Evolutionary conservation across 1,140 invertebrate genomes (phyloP).

Genomic region (Brachionus rotundiformis): DNA sequence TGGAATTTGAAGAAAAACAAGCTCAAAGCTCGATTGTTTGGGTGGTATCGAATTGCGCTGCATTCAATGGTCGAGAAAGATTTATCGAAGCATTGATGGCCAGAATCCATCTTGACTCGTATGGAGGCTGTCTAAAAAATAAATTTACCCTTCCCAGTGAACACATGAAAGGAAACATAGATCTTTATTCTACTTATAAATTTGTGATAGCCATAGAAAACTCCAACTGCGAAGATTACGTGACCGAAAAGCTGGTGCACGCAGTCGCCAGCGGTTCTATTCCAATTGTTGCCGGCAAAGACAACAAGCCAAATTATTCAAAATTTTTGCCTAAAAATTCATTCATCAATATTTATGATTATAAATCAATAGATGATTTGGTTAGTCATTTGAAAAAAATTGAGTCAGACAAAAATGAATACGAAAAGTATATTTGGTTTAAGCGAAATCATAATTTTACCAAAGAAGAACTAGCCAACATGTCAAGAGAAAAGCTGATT

Average conservation of each 20-base stretch:
- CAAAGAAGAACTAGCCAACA: neutral
- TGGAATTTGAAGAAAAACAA: constrained; percentile 17
- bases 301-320: constrained; percentile 44
- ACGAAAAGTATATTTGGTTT: constrained; percentile 39
- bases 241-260: constrained; percentile 49
- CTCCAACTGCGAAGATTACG: constrained; percentile 52
- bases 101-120: constrained; percentile 27
- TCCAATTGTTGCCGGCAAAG: constrained; percentile 42
- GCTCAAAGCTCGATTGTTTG: constrained; percentile 13
- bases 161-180: constrained; percentile 50
- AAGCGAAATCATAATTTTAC: constrained; percentile 25
- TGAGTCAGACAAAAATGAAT: constrained; percentile 31
- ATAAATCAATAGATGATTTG: constrained; percentile 33
- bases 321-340: constrained; percentile 44
- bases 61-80: constrained; percentile 33
- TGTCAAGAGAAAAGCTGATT: constrained; percentile 3
- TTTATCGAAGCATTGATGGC: constrained; percentile 33
- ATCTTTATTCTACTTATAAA: constrained; percentile 47
- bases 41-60: constrained; percentile 45
- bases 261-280: constrained; percentile 45
- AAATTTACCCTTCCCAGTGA: constrained; percentile 16
- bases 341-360: constrained; percentile 51
- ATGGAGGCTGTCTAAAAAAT: constrained; percentile 48
- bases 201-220: constrained; percentile 52
- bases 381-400: constrained; percentile 35